A percentile compares a stretch with the other conserved stretches of the same genome.
Conservation (phyloP, 1,140 invertebrate species). For the Cryptotermes secundus region DNA sequence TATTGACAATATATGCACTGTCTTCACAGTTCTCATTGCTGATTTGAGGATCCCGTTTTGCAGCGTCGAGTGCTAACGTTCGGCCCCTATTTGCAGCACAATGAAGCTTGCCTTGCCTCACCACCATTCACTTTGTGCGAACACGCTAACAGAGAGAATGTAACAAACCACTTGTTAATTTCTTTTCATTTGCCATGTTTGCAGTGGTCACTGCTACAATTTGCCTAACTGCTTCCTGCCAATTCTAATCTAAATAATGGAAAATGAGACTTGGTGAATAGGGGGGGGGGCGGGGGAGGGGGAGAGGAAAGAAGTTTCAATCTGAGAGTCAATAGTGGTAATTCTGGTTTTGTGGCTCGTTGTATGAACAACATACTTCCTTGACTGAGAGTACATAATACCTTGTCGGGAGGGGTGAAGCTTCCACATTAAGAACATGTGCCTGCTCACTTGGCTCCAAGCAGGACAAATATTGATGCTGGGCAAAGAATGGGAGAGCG, state of each 20-base stretch:
- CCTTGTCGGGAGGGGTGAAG: not conserved
- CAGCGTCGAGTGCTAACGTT: not conserved
- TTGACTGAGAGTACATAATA: conserved; percentile 9
- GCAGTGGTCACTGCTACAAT: conserved; percentile 3
- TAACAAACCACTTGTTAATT: not conserved
- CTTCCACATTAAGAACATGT: not conserved
- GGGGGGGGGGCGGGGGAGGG: not conserved
- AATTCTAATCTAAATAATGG: conserved; percentile 11
- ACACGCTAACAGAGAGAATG: not conserved
- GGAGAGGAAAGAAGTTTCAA: not conserved
- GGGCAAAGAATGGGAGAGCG: conserved; percentile 33
- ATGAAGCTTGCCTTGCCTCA: not conserved
- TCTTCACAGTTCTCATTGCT: too few relatives aligned
- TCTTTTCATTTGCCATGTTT: not conserved
- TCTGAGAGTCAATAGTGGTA: conserved; percentile 12
- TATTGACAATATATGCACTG: too few relatives aligned
- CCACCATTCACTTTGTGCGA: not conserved
- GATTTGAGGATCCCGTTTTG: too few relatives aligned
- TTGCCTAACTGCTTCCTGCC: not conserved
- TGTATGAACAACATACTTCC: conserved; percentile 7
- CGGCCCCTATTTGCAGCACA: not conserved
- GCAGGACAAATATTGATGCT: conserved; percentile 36
- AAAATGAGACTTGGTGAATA: not conserved
- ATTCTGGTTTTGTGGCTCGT: conserved; percentile 6
- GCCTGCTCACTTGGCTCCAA: not conserved